Percentiles rank a stretch among this genome's conserved stretches.
Conservation (phyloP, 1,140 invertebrate genomes). For the Rhizoglyphus robini region DNA sequence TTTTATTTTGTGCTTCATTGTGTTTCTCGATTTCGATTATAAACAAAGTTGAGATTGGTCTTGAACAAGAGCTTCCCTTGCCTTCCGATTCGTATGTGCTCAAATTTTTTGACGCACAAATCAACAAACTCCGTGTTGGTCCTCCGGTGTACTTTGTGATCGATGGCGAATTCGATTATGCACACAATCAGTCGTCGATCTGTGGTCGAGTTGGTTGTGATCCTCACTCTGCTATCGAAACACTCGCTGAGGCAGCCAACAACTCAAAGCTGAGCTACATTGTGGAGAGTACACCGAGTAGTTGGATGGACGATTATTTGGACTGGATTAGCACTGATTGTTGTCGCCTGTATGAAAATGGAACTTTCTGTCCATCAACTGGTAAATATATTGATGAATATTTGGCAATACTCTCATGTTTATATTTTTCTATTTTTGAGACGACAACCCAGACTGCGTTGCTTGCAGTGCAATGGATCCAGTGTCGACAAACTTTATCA, state of each 20-base stretch:
- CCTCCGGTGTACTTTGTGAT: conserved; percentile 84
- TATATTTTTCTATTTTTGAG: background rate
- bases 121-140: conserved; percentile 59
- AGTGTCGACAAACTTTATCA: conserved; percentile 15
- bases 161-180: conserved; percentile 58
- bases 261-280: conserved; percentile 58
- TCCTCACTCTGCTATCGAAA: conserved; percentile 61
- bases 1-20: conserved; percentile 79
- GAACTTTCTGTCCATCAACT: conserved; percentile 24
- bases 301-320: conserved; percentile 85
- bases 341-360: conserved; percentile 45
- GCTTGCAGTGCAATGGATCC: background rate
- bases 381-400: background rate
- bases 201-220: conserved; percentile 59
- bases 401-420: background rate
- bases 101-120: conserved; percentile 60
- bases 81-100: conserved; percentile 73
- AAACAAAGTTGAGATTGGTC: conserved; percentile 63
- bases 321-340: conserved; percentile 53
- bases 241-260: conserved; percentile 60
- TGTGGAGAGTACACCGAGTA: conserved; percentile 49
- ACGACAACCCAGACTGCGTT: background rate
- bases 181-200: conserved; percentile 53
- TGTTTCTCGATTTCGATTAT: conserved; percentile 71
- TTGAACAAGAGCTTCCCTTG: conserved; percentile 78